Conservation (phyloP, 2,797 vertebrate genomes). For the Huso huso region DNA sequence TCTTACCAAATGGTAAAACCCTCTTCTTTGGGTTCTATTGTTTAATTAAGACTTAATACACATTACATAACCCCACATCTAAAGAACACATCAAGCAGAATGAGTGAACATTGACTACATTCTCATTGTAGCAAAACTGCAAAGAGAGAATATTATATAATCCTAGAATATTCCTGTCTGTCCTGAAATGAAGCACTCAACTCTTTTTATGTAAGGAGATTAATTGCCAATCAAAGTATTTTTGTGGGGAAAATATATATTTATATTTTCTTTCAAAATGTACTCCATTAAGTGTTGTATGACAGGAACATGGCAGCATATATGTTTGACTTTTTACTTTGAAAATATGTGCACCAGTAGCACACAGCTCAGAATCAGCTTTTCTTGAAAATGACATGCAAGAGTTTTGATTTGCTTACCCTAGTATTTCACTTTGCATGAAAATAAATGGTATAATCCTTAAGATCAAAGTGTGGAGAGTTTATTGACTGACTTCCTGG, state of each 20-base stretch:
- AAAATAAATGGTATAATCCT: constrained; percentile 36
- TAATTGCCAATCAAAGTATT: too few species aligned
- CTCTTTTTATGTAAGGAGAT: too few species aligned
- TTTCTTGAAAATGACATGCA: background rate
- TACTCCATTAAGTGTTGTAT: background rate
- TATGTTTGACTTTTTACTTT: background rate
- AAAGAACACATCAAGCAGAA: too few species aligned
- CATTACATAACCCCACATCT: too few species aligned
- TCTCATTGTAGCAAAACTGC: too few species aligned
- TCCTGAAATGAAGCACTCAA: too few species aligned
- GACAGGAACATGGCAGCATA: background rate
- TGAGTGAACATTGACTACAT: too few species aligned
- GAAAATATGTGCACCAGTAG: background rate
- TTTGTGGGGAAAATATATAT: background rate
- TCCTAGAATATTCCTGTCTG: too few species aligned
- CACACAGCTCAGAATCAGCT: background rate
- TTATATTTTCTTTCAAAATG: background rate
- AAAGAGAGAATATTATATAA: too few species aligned
- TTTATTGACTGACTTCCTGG: constrained; percentile 35
- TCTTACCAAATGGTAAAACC: too few species aligned
- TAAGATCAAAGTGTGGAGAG: constrained; percentile 24
- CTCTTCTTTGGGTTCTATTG: too few species aligned
- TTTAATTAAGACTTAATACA: too few species aligned
- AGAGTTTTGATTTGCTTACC: constrained; percentile 32
- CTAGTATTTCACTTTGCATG: constrained; percentile 32